Conservation (phyloP, 2,888 invertebrate species). For the Amblyteles armatorius region DNA sequence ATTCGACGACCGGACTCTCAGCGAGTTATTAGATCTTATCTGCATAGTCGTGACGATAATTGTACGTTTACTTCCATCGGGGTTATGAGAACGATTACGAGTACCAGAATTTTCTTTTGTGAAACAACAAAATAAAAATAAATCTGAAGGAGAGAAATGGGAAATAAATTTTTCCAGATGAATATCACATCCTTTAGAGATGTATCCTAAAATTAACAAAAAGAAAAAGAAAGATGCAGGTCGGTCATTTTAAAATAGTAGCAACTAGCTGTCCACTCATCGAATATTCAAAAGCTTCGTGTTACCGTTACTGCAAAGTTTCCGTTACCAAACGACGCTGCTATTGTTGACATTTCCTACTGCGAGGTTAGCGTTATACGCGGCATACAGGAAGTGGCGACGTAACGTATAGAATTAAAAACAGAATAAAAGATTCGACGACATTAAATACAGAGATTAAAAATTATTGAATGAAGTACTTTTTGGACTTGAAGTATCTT, state of each 20-base stretch:
- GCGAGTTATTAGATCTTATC: neutral
- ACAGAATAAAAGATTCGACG: neutral
- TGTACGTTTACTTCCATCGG: neutral
- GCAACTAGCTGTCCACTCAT: neutral
- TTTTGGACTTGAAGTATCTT: no score
- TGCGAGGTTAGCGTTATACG: neutral
- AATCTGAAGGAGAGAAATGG: no score
- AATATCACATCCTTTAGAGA: no score
- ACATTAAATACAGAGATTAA: neutral
- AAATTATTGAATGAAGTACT: constrained; percentile 46
- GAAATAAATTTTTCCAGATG: no score
- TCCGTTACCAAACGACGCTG: neutral
- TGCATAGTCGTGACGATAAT: neutral
- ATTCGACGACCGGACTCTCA: neutral
- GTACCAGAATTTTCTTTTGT: no score
- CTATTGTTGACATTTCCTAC: neutral
- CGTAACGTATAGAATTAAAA: neutral
- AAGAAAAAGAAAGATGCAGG: no score
- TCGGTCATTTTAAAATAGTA: no score
- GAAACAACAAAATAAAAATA: no score
- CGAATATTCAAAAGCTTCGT: neutral
- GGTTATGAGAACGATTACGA: neutral
- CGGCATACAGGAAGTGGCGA: neutral
- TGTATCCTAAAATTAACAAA: no score
- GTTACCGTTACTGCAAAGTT: neutral